Evolutionary conservation across 2,888 invertebrate species (phyloP).

Genomic region (Trachelus tabidus): DNA sequence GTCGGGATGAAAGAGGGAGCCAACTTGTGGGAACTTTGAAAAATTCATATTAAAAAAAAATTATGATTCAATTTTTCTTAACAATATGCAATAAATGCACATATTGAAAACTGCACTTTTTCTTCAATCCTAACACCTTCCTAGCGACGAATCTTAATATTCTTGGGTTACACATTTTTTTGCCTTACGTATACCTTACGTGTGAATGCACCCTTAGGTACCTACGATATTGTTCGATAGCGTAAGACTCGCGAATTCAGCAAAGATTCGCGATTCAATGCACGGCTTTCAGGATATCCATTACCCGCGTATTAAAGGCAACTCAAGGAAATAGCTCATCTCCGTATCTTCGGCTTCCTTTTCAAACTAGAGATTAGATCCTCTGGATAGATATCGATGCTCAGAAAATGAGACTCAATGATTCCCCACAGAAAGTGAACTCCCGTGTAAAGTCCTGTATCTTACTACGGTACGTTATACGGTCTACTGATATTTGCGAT

Average conservation of each 20-base stretch:
- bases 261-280: neutral
- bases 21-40: neutral
- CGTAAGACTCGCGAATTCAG: neutral
- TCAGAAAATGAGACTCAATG: conserved; percentile 45
- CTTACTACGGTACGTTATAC: neutral
- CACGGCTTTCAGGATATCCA: neutral
- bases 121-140: neutral
- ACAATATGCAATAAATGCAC: neutral
- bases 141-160: neutral
- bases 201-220: neutral
- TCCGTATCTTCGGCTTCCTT: neutral
- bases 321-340: neutral
- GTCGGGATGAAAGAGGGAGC: neutral
- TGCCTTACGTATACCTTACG: neutral
- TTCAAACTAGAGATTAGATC: neutral
- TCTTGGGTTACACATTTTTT: neutral
- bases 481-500: neutral
- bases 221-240: neutral
- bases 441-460: neutral
- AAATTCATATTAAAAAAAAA: neutral
- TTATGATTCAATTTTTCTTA: neutral
- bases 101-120: neutral
- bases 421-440: conserved; percentile 27
- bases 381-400: conserved; percentile 21
- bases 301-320: neutral